Evolutionary conservation across 2,797 vertebrate species (phyloP), one percentile per base, ranked within the genome.

Genomic region (Spatula clypeata): DNA sequence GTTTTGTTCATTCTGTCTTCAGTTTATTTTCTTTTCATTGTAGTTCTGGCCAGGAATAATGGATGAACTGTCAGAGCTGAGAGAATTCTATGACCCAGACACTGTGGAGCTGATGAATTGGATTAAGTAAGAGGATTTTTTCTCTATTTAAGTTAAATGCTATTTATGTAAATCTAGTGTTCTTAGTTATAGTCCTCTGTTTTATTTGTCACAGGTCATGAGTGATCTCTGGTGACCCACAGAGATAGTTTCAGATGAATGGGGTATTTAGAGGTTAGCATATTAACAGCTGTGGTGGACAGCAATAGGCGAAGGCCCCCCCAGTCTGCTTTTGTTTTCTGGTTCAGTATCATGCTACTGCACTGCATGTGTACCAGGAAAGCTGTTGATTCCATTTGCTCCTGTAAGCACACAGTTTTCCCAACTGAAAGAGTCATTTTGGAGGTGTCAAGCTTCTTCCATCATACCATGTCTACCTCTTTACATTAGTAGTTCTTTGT

Each of bases 21-120:
- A 89, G 57, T 93, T 95, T 93, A 3, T 89, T 95, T 97, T 95
- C 75, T 94, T 97, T 96, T 88, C n/a, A 29, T 97, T 98, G 82
- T 88, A 99, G 99, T 99, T 99, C 97, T 99, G 99, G 99, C 99
- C 99, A 61, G 99, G 99, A 97, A 96, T 99, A 97, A 98, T 99
- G 98, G 99, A 98, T 96, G 99, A 99, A 97, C 94, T 99, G 32
- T 99, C 99, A 55, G 99, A 99, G 91, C 97, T 99, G 98, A 99
- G 99, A 97, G 99, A 99, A 97, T 99, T 99, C 98, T 99, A 99
- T 94, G 99, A 99, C 98, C 99, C 99, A 76, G 99, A 99, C 97
- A 99, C 99, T 11, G 99, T 99, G 98, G 99, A 99, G 98, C 99
- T 99, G 97, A 99, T 99, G 99, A 98, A 98, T 97, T 99, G 99